These are phyloP conservation scores for Penaeus japonicus DNA, from an alignment of 1,140 invertebrate genomes.

Conservation along the genomic window DNA sequence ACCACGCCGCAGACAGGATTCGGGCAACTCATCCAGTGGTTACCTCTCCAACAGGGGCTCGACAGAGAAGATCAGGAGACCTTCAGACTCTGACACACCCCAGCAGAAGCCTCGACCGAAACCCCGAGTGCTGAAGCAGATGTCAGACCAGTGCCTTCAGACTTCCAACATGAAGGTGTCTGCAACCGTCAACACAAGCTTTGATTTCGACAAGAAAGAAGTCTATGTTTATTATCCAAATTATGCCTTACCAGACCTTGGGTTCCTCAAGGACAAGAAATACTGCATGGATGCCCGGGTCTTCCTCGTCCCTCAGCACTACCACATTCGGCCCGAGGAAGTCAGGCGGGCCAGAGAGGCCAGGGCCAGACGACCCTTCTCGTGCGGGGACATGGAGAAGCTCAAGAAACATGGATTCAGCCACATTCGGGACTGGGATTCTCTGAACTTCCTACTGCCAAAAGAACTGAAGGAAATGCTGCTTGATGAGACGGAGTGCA, in stretches of 20 bases:
- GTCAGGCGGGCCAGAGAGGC: conserved; percentile 63
- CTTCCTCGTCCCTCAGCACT: conserved; percentile 69
- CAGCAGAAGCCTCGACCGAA: conserved; percentile 55
- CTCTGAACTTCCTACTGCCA: conserved; percentile 84
- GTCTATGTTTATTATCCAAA: conserved; percentile 90
- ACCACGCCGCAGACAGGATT: conserved; percentile 51
- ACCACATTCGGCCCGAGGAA: conserved; percentile 52
- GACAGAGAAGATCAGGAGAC: conserved; percentile 56
- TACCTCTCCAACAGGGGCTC: conserved; percentile 56
- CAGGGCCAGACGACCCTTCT: conserved; percentile 72
- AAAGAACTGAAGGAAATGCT: conserved; percentile 72
- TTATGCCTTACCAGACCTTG: conserved; percentile 87
- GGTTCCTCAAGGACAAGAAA: conserved; percentile 75
- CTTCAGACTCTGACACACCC: conserved; percentile 53
- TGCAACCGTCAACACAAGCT: conserved; percentile 56
- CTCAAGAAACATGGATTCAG: conserved; percentile 78
- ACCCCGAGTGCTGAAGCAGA: conserved; percentile 53
- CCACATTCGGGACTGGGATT: conserved; percentile 90
- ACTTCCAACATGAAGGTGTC: conserved; percentile 59
- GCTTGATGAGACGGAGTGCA: conserved; percentile 60
- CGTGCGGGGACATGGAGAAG: conserved; percentile 82
- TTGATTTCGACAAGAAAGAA: conserved; percentile 55
- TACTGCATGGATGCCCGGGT: conserved; percentile 70
- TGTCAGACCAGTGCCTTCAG: conserved; percentile 59
- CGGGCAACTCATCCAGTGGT: conserved; percentile 58